Evolutionary conservation across 2,797 vertebrate species (phyloP).

Genomic region (Psittacula derbiana): DNA sequence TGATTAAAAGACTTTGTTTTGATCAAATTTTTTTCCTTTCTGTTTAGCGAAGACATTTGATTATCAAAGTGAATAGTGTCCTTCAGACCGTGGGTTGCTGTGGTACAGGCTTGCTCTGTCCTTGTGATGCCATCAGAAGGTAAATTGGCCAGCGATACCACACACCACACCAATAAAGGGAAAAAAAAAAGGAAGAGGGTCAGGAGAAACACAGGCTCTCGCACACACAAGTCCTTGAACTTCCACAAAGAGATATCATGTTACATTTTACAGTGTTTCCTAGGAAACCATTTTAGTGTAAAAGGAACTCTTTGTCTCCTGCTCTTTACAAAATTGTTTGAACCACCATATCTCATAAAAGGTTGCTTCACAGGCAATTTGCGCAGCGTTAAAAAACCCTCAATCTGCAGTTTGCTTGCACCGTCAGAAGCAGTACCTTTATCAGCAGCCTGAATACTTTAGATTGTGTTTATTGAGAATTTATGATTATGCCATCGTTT

Average conservation of each 20-base stretch:
- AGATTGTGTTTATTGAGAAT: slow-evolving; percentile 63
- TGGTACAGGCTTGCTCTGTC: not conserved
- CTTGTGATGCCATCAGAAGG: not conserved
- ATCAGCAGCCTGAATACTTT: slow-evolving; percentile 49
- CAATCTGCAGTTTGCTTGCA: slow-evolving; percentile 71
- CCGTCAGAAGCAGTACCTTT: slow-evolving; percentile 49
- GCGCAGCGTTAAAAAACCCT: slow-evolving; percentile 60
- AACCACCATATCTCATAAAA: slow-evolving; percentile 74
- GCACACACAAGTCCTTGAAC: slow-evolving; percentile 68
- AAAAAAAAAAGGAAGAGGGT: not conserved
- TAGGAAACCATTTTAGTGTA: slow-evolving; percentile 77
- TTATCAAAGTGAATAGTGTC: not conserved
- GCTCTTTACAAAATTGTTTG: slow-evolving; percentile 77
- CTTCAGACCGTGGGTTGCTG: not conserved
- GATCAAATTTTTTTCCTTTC: not conserved
- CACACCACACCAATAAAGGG: not conserved
- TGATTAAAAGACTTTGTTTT: not conserved
- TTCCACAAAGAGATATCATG: slow-evolving; percentile 63
- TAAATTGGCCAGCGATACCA: slow-evolving; percentile 13
- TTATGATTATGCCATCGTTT: slow-evolving; percentile 60
- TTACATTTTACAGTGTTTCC: slow-evolving; percentile 76
- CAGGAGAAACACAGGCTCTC: not conserved
- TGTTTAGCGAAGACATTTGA: not conserved
- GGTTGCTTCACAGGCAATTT: slow-evolving; percentile 71
- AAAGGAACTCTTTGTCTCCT: slow-evolving; percentile 78